phyloP scores from a whole-genome alignment of 2,113 vertebrate species.

The Orcinus orca region DNA sequence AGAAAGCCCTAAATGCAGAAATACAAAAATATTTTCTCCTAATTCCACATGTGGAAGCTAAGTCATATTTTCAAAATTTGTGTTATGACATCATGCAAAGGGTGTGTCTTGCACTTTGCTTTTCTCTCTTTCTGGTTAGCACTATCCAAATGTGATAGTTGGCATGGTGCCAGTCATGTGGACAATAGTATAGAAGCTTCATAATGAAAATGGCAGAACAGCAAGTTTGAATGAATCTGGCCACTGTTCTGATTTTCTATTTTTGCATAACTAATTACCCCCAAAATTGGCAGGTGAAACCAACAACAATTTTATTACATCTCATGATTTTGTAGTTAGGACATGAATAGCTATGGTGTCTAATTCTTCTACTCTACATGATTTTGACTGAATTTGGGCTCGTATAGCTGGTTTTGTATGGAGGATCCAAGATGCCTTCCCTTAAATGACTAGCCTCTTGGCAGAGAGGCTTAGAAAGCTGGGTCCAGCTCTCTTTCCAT shows the following conservation, averaged over 20 bases:
- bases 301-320: background rate
- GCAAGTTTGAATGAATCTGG: background rate
- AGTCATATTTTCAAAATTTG: background rate
- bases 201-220: no score
- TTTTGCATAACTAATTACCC: background rate
- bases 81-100: background rate
- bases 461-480: background rate
- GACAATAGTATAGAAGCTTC: fast-evolving
- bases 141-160: background rate
- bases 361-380: background rate
- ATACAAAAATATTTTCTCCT: background rate
- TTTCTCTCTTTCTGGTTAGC: background rate
- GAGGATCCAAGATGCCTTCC: background rate
- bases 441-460: background rate
- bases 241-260: background rate
- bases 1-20: background rate
- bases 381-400: background rate
- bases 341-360: background rate
- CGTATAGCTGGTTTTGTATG: background rate
- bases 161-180: fast-evolving
- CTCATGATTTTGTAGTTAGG: background rate
- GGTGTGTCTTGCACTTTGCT: fast-evolving
- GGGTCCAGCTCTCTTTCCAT: background rate
- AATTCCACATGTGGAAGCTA: background rate
- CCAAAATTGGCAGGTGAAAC: background rate